phyloP scores from a whole-genome alignment of 2,888 invertebrate genomes.

The Watsonalla binaria region DNA sequence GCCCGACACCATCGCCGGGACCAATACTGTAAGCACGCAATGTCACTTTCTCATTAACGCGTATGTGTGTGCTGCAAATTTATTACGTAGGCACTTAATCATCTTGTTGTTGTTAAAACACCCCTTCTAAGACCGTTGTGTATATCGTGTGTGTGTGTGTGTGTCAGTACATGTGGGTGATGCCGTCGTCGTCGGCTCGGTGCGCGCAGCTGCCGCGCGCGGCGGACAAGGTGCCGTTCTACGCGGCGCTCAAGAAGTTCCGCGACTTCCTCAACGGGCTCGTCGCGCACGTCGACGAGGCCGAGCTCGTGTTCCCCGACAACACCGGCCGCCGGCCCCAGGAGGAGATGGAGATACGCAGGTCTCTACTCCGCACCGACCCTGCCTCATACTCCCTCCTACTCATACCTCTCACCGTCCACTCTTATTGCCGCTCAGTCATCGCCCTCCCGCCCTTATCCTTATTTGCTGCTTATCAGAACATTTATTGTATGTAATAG shows the following conservation, averaged over 20 bases:
- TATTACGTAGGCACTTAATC: no score
- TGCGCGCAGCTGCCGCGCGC: conserved; percentile 98
- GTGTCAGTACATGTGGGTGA: conserved; percentile 92
- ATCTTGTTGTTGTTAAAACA: no score
- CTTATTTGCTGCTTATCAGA: no score
- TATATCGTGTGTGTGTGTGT: neutral
- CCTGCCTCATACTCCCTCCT: conserved; percentile 4
- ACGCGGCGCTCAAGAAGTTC: conserved; percentile 96
- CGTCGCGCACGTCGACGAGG: conserved; percentile 89
- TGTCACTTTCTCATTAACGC: neutral
- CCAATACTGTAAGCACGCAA: conserved; percentile 90
- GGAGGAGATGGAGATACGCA: conserved; percentile 76
- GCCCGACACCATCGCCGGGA: conserved; percentile 94
- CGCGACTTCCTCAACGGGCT: conserved; percentile 95
- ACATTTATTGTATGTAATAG: no score
- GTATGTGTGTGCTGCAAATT: neutral
- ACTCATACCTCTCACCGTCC: no score
- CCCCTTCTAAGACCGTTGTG: neutral
- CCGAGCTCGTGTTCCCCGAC: conserved; percentile 89
- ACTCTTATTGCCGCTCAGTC: no score
- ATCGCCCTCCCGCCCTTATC: no score
- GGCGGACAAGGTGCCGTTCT: conserved; percentile 98
- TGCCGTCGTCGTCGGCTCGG: conserved; percentile 98
- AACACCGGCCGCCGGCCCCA: conserved; percentile 68
- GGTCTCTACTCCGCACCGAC: conserved; percentile 28